Evolutionary conservation across 1,140 invertebrate genomes (phyloP), one percentile per base, ranked within the genome.

Genomic region (Drosophila chauvacae): DNA sequence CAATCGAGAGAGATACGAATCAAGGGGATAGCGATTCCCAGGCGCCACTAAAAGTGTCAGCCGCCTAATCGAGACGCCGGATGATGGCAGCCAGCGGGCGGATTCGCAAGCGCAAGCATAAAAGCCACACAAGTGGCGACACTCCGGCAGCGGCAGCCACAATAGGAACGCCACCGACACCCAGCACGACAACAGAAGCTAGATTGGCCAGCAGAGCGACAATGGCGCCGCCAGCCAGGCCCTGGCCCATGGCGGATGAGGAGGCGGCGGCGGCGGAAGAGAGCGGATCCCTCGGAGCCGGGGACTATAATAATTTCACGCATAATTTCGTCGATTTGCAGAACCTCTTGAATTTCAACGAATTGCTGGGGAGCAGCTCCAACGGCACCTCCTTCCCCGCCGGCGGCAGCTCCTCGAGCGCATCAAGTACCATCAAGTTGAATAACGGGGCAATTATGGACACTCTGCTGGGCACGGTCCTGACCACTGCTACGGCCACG

Each of bases 311-410:
- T 84, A 91, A 91, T 91, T 91, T 91, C 80, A 91, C 83, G 80
- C 87, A 91, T 87, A 91, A 91, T 91, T 81, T 91, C 74, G 78
- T 80, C 55, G 87, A 91, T 70, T 91, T 91, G 71, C 82, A 90
- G 66, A 91, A 84, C 65, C 78, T 87, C 74, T 84, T 90, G 77
- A 90, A 84, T 81, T 76, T 90, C 78, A 90, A 90, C 56, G 83
- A 87, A 42, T 60, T 80, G 61, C 56, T 66, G 56, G 55, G 47
- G 55, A 65, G 44, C 47, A 70, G 37, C 61, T 33, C 23, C 30
- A 51, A 39, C 48, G 59, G 37, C 69, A 58, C 48, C 66, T 76
- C 51, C 69, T 66, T 20, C 51, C 11, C 2, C 23, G 39, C 16
- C 37, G 58, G 68, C 55, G 45, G 56, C 37, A 60, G 53, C 71